These are phyloP conservation scores for Arenaria interpres DNA, from an alignment of 2,113 vertebrate species.

Conservation along the genomic window DNA sequence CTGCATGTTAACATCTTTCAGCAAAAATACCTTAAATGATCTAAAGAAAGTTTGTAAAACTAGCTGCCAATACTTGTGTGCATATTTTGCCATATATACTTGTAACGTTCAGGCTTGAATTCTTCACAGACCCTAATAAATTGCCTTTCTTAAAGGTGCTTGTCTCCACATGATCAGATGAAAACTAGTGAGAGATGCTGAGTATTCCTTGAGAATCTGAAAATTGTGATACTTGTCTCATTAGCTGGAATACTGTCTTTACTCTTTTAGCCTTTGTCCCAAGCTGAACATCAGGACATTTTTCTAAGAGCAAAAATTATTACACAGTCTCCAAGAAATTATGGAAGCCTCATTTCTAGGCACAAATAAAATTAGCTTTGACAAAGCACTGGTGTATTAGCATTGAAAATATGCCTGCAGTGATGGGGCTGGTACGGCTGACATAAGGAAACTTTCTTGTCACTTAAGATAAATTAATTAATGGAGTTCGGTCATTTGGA, in stretches of 20 bases:
- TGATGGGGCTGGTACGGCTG: not conserved
- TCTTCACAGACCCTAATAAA: not conserved
- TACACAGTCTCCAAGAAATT: not conserved
- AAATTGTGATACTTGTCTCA: not conserved
- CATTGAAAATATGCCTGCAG: not conserved
- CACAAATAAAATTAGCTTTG: not conserved
- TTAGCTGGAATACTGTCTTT: not conserved
- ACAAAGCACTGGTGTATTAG: not conserved
- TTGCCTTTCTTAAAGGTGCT: not conserved
- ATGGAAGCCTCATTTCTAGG: not conserved
- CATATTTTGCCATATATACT: not conserved
- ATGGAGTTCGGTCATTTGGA: not conserved
- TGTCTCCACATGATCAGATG: not conserved
- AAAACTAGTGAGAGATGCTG: not conserved
- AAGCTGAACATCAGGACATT: not conserved
- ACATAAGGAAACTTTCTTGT: not conserved
- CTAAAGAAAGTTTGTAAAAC: not conserved
- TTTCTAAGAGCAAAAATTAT: constrained; percentile 10
- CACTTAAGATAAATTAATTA: not conserved
- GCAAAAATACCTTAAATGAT: not conserved
- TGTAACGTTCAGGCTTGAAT: not conserved
- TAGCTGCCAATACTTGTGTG: fast-evolving
- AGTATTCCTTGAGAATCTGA: not conserved
- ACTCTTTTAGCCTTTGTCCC: constrained; percentile 10
- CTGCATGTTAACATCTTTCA: not conserved